Evolutionary conservation across 37 sponge, comb jelly and placozoan species (phyloP).

Genomic region (Ianthella basta): DNA sequence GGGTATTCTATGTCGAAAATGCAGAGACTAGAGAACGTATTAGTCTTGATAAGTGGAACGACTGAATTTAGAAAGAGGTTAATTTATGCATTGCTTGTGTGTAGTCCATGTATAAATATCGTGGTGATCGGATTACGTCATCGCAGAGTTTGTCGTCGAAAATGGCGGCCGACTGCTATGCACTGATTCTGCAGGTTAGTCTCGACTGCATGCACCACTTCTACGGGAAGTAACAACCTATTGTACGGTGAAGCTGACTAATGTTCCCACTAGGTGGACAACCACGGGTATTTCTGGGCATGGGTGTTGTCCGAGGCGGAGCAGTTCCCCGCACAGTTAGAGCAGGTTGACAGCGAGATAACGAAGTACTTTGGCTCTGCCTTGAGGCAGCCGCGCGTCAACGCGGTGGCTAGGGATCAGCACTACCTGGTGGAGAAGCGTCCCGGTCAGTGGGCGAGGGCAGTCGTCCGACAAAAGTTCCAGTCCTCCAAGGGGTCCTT

Average conservation of each 20-base stretch:
- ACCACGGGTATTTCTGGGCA: neutral
- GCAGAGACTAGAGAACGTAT: constrained; percentile 17
- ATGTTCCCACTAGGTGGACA: neutral
- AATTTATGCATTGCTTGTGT: no score
- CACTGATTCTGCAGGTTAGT: no score
- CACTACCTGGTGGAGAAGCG: constrained; percentile 10
- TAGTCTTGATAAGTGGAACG: neutral
- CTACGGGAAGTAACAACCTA: no score
- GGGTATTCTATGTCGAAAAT: constrained; percentile 56
- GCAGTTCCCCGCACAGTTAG: neutral
- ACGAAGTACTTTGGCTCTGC: neutral
- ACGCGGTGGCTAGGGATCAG: no score
- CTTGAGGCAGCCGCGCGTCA: neutral
- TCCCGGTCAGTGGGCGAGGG: constrained; percentile 22
- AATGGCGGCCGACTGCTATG: no score
- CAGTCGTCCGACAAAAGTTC: neutral
- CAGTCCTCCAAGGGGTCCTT: constrained; percentile 4
- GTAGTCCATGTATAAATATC: no score
- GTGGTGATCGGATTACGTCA: no score
- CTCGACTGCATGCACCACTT: no score
- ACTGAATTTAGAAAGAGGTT: no score
- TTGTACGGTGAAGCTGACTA: no score
- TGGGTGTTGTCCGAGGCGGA: neutral
- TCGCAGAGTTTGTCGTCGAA: no score
- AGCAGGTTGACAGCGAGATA: neutral